Percentiles rank a stretch among this genome's conserved stretches.
Evolutionary conservation across 2,797 vertebrate genomes (phyloP).

Genomic region (Florisuga fusca): DNA sequence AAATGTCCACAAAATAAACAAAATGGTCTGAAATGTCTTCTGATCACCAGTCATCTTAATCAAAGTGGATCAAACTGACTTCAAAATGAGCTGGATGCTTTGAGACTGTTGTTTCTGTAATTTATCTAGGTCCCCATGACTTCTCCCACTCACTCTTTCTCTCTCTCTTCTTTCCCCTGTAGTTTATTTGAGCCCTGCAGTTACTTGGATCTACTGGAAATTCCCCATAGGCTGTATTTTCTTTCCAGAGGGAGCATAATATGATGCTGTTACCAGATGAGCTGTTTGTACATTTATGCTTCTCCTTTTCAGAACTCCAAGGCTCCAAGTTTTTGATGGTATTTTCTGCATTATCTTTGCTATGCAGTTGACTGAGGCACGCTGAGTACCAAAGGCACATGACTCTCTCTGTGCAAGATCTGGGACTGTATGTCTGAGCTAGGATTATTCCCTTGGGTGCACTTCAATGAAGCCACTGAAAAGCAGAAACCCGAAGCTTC

Average conservation of each 20-base stretch:
- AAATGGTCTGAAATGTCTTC: conserved; percentile 11
- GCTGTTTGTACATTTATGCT: conserved; percentile 9
- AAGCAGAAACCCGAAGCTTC: conserved; percentile 33
- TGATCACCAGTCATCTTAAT: background rate
- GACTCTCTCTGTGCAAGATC: conserved; percentile 1
- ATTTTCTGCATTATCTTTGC: conserved; percentile 49
- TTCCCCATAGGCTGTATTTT: background rate
- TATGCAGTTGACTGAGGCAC: background rate
- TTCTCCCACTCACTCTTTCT: background rate
- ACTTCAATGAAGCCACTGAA: conserved; percentile 21
- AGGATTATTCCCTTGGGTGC: conserved; percentile 30
- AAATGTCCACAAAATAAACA: background rate
- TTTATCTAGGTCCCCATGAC: background rate
- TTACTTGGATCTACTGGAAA: background rate
- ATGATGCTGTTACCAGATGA: background rate
- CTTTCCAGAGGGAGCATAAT: background rate
- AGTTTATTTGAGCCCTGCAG: background rate
- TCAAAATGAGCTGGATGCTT: conserved; percentile 4
- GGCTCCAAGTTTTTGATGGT: background rate
- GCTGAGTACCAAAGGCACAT: background rate
- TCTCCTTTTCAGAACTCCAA: conserved; percentile 10
- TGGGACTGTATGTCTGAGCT: conserved; percentile 35
- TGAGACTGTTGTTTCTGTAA: background rate
- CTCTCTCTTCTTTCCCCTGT: background rate
- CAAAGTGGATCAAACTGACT: background rate